Evolutionary conservation across 1,140 invertebrate species (phyloP).

Genomic region (Tetramorium alpestre): DNA sequence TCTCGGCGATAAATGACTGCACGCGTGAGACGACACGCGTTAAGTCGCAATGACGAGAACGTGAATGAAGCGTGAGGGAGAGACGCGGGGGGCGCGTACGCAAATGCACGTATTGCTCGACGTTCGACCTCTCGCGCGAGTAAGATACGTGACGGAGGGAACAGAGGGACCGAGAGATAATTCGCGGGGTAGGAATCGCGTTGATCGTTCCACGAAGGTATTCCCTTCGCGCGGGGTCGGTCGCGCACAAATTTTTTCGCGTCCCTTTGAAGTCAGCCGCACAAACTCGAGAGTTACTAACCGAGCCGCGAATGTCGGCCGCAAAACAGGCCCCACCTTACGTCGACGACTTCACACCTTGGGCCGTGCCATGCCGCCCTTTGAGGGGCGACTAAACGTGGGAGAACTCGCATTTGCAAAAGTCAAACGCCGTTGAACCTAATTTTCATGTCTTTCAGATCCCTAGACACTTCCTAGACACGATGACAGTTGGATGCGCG

Average conservation of each 20-base stretch:
- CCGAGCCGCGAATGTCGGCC: conserved; percentile 54
- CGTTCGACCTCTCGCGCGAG: conserved; percentile 12
- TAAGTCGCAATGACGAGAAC: conserved; percentile 36
- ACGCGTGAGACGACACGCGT: conserved; percentile 20
- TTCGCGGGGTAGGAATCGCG: conserved; percentile 32
- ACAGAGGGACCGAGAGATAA: neutral
- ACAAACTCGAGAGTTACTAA: conserved; percentile 60
- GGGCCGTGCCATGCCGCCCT: conserved; percentile 3
- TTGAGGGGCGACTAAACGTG: conserved; percentile 41
- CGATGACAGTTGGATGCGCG: conserved; percentile 13
- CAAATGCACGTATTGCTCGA: conserved; percentile 51
- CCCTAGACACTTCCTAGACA: neutral
- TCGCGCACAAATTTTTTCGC: conserved; percentile 59
- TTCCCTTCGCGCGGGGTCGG: conserved; percentile 25
- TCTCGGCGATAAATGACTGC: conserved; percentile 47
- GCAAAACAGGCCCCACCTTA: conserved; percentile 24
- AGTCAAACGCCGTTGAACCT: conserved; percentile 26
- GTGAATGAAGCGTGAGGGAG: neutral
- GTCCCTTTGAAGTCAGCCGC: conserved; percentile 67
- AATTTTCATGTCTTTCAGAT: conserved; percentile 26
- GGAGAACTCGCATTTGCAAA: conserved; percentile 10
- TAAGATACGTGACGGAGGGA: neutral
- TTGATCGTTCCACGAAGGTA: conserved; percentile 60
- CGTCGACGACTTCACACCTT: conserved; percentile 53
- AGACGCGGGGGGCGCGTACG: conserved; percentile 19